Evolutionary conservation across 2,113 vertebrate genomes (phyloP).

Genomic region (Xiphias gladius): DNA sequence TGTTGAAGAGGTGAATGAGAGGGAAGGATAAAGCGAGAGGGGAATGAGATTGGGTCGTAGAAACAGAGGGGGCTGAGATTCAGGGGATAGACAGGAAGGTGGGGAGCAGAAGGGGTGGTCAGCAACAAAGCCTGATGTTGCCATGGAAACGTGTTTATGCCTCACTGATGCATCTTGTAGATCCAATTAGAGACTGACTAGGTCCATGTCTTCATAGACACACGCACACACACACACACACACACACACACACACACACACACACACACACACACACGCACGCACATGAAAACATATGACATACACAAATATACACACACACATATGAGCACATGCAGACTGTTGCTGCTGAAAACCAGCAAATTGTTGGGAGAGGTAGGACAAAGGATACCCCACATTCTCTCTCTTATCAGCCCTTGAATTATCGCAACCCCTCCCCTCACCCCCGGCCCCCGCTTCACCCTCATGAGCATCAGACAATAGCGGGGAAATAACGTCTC

Average conservation of each 20-base stretch:
- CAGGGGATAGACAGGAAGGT: conserved; percentile 51
- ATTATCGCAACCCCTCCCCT: conserved; percentile 80
- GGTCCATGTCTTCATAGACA: conserved; percentile 86
- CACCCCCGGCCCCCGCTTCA: conserved; percentile 62
- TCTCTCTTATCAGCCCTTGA: conserved; percentile 81
- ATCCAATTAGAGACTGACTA: conserved; percentile 90
- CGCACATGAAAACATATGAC: not conserved
- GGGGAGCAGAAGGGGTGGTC: conserved; percentile 63
- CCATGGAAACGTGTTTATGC: conserved; percentile 90
- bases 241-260: not conserved
- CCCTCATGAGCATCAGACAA: conserved; percentile 75
- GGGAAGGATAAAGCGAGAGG: conserved; percentile 76
- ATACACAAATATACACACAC: conserved; percentile 7
- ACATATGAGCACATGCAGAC: conserved; percentile 42
- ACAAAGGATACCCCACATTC: conserved; percentile 80
- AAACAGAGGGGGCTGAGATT: conserved; percentile 66
- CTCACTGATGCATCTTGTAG: conserved; percentile 92
- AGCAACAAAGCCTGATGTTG: conserved; percentile 83
- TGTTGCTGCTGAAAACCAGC: conserved; percentile 81
- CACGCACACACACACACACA: conserved; percentile 42
- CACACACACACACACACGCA: conserved; percentile 8
- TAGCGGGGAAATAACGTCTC: conserved; percentile 75
- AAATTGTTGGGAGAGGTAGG: conserved; percentile 76
- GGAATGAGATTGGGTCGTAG: conserved; percentile 74
- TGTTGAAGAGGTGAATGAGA: conserved; percentile 81